phyloP scores from a whole-genome alignment of 1,140 invertebrate genomes.

The Monochamus saltuarius region DNA sequence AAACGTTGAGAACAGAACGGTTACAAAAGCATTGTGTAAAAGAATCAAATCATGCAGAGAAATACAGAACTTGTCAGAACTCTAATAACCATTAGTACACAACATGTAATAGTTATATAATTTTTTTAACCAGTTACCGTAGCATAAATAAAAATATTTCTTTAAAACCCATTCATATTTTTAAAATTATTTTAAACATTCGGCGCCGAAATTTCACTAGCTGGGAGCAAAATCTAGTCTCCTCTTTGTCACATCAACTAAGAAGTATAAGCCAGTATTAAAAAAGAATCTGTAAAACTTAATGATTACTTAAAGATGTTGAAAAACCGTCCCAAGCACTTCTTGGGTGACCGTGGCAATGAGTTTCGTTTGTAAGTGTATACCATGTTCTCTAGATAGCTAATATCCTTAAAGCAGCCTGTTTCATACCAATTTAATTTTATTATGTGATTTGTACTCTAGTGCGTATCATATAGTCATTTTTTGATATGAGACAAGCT shows the following conservation, averaged over 20 bases:
- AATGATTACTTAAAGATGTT: slow-evolving; percentile 34
- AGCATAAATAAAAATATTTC: slow-evolving; percentile 7
- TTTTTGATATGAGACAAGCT: neutral
- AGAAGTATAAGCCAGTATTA: slow-evolving; percentile 51
- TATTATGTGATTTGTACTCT: no score
- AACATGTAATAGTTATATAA: no score
- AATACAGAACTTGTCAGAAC: no score
- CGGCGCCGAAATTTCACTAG: slow-evolving; percentile 8
- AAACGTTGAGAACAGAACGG: no score
- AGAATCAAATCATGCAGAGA: no score
- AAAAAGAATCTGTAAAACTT: slow-evolving; percentile 24
- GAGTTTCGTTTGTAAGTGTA: slow-evolving; percentile 42
- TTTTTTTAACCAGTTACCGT: neutral
- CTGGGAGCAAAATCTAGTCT: slow-evolving; percentile 48
- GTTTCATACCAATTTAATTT: slow-evolving; percentile 2
- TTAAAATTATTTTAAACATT: no score
- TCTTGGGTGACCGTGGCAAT: slow-evolving; percentile 42
- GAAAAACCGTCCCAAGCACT: slow-evolving; percentile 48
- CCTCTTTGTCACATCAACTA: slow-evolving; percentile 40
- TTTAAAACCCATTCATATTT: neutral
- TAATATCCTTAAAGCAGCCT: slow-evolving; percentile 29
- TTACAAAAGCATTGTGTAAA: no score
- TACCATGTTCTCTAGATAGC: slow-evolving; percentile 44
- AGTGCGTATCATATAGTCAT: no score
- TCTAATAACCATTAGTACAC: neutral